phyloP scores from a whole-genome alignment of 2,888 invertebrate genomes.

The Eulithis prunata region DNA sequence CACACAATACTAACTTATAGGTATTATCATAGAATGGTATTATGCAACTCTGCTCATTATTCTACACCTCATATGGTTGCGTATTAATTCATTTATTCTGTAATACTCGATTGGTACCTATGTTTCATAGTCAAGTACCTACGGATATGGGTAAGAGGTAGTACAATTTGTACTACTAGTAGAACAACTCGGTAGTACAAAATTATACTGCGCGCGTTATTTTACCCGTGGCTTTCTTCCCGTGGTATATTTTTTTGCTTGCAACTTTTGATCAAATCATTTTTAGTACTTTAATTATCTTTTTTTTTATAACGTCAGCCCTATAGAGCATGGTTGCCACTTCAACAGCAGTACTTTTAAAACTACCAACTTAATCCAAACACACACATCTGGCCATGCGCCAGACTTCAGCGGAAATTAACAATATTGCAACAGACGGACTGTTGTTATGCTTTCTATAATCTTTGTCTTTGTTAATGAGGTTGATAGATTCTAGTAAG shows the following conservation, averaged over 20 bases:
- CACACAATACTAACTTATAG: neutral
- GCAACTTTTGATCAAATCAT: no score
- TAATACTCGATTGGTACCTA: neutral
- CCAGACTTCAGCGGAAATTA: slow-evolving; percentile 29
- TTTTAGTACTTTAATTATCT: no score
- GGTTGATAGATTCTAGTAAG: slow-evolving; percentile 8
- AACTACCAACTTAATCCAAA: slow-evolving; percentile 15
- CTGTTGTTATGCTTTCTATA: slow-evolving; percentile 14
- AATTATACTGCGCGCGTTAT: no score
- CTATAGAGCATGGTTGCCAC: no score
- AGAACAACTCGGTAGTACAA: no score
- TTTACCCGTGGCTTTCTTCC: no score
- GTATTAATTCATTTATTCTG: neutral
- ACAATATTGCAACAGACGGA: slow-evolving; percentile 27
- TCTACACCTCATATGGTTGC: neutral
- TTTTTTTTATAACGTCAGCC: no score
- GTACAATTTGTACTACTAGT: no score
- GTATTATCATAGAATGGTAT: slow-evolving; percentile 3
- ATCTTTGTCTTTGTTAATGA: slow-evolving; percentile 10
- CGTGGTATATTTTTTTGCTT: no score
- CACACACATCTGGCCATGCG: slow-evolving; percentile 21
- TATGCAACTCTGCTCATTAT: slow-evolving; percentile 10
- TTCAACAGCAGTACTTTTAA: neutral
- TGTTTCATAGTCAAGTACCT: neutral
- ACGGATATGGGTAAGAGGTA: neutral